Evolutionary conservation across 2,113 vertebrate species (phyloP).

Genomic region (Dermatemys mawii): DNA sequence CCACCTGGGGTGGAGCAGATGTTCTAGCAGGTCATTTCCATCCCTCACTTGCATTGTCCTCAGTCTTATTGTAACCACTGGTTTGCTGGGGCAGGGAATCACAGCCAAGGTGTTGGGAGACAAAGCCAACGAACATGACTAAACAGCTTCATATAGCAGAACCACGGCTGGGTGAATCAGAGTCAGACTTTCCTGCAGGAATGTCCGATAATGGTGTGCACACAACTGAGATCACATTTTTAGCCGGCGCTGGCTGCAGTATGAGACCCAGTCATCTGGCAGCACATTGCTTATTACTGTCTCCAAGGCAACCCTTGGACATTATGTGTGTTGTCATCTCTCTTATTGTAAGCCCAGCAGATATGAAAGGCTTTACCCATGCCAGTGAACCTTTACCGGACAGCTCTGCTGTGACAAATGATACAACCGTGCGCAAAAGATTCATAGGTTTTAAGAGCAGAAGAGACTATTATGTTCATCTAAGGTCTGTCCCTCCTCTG

Average conservation of each 20-base stretch:
- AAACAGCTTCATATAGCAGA: not conserved
- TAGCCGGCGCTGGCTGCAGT: constrained; percentile 10
- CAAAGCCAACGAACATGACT: not conserved
- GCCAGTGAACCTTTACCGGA: not conserved
- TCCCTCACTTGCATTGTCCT: not conserved
- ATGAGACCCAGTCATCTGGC: constrained; percentile 26
- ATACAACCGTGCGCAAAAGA: not conserved
- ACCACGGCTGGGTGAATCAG: constrained; percentile 4
- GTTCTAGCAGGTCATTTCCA: not conserved
- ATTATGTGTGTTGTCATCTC: not conserved
- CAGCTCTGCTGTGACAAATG: fast-evolving
- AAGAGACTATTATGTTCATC: not conserved
- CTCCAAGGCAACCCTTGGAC: constrained; percentile 22
- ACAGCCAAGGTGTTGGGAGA: fast-evolving
- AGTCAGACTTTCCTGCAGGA: constrained; percentile 19
- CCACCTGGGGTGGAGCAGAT: fast-evolving
- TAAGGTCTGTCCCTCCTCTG: not conserved
- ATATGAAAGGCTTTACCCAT: not conserved
- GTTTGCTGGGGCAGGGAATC: not conserved
- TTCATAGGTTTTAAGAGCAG: not conserved
- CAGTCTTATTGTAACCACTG: fast-evolving
- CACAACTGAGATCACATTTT: constrained; percentile 38
- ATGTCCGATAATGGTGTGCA: not conserved
- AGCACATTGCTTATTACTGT: not conserved
- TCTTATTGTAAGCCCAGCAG: not conserved